phyloP scores from a whole-genome alignment of 2,113 vertebrate species.

The Micromys minutus region DNA sequence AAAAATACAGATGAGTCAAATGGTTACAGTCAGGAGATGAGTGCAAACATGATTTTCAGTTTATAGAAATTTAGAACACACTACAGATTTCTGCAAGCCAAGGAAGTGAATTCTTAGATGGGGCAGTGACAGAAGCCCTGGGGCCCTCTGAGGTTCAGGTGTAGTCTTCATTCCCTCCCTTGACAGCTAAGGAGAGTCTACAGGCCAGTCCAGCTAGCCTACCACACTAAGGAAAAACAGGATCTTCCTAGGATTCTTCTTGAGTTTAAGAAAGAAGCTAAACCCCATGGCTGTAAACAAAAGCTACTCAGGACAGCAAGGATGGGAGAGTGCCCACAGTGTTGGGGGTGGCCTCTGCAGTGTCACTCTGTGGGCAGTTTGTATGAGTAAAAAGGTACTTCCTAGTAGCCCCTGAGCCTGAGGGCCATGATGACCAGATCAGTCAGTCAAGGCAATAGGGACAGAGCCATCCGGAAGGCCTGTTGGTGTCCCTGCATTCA shows the following conservation, averaged over 20 bases:
- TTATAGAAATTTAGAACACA: neutral
- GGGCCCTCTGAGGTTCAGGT: neutral
- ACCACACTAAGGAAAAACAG: neutral
- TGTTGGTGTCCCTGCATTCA: neutral
- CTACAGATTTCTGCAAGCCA: neutral
- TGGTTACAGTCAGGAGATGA: neutral
- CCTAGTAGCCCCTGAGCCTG: neutral
- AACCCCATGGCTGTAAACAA: neutral
- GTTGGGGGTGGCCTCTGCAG: no score
- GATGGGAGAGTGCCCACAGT: neutral
- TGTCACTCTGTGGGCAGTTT: neutral
- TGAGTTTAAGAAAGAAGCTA: slow-evolving; percentile 20
- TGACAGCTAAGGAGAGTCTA: neutral
- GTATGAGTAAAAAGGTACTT: neutral
- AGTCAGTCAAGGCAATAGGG: no score
- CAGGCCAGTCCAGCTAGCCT: neutral
- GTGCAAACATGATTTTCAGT: neutral
- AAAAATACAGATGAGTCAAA: neutral
- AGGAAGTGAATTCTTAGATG: neutral
- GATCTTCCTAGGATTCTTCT: neutral
- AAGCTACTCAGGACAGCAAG: neutral
- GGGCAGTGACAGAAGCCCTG: neutral
- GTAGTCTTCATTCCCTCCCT: neutral
- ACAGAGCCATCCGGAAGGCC: neutral
- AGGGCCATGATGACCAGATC: neutral